Evolutionary conservation across 2,888 invertebrate genomes (phyloP).

Genomic region (Acrocyrtus sp.): DNA sequence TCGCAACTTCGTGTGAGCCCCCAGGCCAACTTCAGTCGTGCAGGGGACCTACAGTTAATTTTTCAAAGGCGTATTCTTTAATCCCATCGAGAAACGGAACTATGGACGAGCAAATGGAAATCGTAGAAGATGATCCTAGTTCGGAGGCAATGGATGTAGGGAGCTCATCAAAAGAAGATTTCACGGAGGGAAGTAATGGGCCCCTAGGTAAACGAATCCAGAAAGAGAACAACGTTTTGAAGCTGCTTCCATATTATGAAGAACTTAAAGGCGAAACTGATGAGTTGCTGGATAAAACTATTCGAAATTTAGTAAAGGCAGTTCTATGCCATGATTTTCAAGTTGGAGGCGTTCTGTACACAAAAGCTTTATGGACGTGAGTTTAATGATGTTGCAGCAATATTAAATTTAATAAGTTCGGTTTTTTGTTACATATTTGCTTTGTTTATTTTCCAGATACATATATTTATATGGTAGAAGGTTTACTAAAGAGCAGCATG

Average conservation of each 20-base stretch:
- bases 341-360: slow-evolving; percentile 56
- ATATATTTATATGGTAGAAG: slow-evolving; percentile 85
- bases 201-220: slow-evolving; percentile 47
- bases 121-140: slow-evolving; percentile 54
- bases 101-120: slow-evolving; percentile 54
- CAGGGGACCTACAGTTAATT: no score
- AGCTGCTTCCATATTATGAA: slow-evolving; percentile 58
- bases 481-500: slow-evolving; percentile 91
- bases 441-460: slow-evolving; percentile 73
- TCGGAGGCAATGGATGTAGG: slow-evolving; percentile 46
- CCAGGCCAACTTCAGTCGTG: not conserved
- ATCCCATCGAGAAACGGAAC: no score
- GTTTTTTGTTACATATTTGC: not conserved
- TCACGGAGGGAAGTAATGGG: slow-evolving; percentile 5
- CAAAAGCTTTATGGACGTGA: slow-evolving; percentile 59
- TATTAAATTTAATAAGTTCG: no score
- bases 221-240: slow-evolving; percentile 56
- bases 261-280: slow-evolving; percentile 55
- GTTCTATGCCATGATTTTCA: slow-evolving; percentile 59
- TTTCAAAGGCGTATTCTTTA: not conserved
- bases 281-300: slow-evolving; percentile 55
- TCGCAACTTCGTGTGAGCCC: not conserved
- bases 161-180: slow-evolving; percentile 6
- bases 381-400: no score
- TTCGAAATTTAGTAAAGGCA: slow-evolving; percentile 56